Evolutionary conservation across 2,113 vertebrate species (phyloP), one percentile per base, ranked within the genome.

Genomic region (Dendrocopos noguchii): DNA sequence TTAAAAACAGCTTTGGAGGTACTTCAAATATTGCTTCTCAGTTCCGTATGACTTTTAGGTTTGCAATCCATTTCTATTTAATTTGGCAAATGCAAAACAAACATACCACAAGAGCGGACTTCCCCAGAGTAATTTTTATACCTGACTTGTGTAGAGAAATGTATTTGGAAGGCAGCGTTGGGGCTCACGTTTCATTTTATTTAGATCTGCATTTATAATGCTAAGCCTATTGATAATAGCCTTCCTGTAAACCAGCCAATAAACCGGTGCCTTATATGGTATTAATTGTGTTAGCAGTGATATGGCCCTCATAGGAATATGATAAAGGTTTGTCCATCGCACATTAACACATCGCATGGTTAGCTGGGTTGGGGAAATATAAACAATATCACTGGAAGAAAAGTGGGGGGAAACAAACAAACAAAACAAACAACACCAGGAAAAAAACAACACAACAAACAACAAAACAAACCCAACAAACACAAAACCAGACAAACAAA

Each of bases 81-180:
- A 93, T 96, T 90, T 96, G 92, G 92, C 94, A 94, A 96, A 94
- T 71, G 84, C 68, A 96, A 87, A 92, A 95, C 85, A 95, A 97
- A 95, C 91, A 94, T 55, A 87, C 90, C 52, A 28, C 90, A 88
- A 93, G 89, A 94, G 90, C 17, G 6, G 90, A 73, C 91, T 96
- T 94, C 89, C 90, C 91, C 82, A n/a, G 77, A 82, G 94, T 84
- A 91, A 80, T 84, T 92, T 90, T 92, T 95, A 86, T 94, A 95
- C 93, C 95, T 94, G 83, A 36, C 88, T 72, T 63, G 78, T 39
- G 83, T 25, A 63, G 70, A 83, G 79, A 91, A 94, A 96, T 87
- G 74, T 83, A 88, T 88, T 94, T 93, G 88, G 84, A 96, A 93
- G 72, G 88, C 46, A 33, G 76, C 39, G 6, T 56, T n/a, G 65